phyloP scores from a whole-genome alignment of 23 tunicate genomes.

The Styela clava region DNA sequence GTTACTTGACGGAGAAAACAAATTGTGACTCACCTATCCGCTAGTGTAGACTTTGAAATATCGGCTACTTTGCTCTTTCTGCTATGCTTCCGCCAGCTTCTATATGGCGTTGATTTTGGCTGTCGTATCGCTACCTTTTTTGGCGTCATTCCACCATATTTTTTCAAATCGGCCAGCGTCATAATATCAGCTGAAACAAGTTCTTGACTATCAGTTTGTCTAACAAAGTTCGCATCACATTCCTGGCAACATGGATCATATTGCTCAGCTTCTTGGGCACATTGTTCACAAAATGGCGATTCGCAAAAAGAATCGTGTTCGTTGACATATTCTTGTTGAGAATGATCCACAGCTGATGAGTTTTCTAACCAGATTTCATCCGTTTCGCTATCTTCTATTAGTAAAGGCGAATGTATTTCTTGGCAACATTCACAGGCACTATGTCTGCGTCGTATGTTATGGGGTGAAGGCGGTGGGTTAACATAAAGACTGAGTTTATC shows the following conservation, averaged over 20 bases:
- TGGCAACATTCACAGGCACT: neutral
- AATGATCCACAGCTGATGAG: neutral
- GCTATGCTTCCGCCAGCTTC: neutral
- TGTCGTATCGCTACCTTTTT: neutral
- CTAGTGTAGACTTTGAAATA: neutral
- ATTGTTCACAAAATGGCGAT: neutral
- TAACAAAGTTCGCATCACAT: neutral
- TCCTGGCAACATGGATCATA: neutral
- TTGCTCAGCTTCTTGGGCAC: neutral
- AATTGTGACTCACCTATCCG: neutral
- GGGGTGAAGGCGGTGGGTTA: neutral
- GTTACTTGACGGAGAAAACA: too few relatives aligned
- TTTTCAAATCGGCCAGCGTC: neutral
- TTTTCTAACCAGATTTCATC: neutral
- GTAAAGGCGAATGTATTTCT: neutral
- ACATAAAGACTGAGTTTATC: neutral
- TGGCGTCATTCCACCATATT: constrained; percentile 1
- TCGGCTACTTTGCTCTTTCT: neutral
- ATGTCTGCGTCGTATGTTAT: neutral
- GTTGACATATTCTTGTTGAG: neutral
- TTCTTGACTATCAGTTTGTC: neutral
- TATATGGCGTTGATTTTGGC: neutral
- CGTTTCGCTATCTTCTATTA: neutral
- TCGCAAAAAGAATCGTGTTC: neutral
- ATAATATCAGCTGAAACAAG: neutral